phyloP scores from a whole-genome alignment of 1,140 invertebrate species.

The Drosophila sp. region DNA sequence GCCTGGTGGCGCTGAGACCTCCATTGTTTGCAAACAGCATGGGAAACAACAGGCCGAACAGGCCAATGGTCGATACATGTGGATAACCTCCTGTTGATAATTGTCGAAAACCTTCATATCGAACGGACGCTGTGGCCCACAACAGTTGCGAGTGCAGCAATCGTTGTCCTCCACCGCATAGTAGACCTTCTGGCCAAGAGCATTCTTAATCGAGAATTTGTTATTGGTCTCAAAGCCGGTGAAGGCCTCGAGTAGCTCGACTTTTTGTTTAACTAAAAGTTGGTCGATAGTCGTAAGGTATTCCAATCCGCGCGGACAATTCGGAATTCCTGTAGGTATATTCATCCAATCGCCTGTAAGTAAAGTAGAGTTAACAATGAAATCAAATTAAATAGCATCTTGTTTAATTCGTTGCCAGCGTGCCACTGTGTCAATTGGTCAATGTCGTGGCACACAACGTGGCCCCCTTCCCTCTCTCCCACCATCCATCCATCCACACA shows the following conservation, averaged over 20 bases:
- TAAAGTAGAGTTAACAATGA: not conserved
- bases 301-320: conserved; percentile 95
- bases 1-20: conserved; percentile 89
- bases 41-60: conserved; percentile 92
- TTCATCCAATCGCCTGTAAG: conserved; percentile 92
- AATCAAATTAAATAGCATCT: conserved; percentile 48
- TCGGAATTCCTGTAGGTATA: conserved; percentile 88
- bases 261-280: conserved; percentile 93
- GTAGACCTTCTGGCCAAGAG: conserved; percentile 91
- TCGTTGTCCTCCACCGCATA: conserved; percentile 93
- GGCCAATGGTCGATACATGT: conserved; percentile 89
- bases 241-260: conserved; percentile 92
- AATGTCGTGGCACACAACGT: conserved; percentile 64
- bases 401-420: conserved; percentile 45
- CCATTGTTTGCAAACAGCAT: conserved; percentile 93
- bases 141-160: conserved; percentile 90
- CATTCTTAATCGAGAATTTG: conserved; percentile 92
- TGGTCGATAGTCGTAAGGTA: conserved; percentile 96
- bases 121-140: conserved; percentile 91
- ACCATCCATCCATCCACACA: not conserved
- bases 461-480: not conserved
- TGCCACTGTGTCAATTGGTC: conserved; percentile 76
- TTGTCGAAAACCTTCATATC: conserved; percentile 94
- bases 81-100: conserved; percentile 89
- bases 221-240: conserved; percentile 96